These are phyloP conservation scores for Sclerurus mexicanus DNA, from an alignment of 2,113 vertebrate species.

Conservation along the genomic window DNA sequence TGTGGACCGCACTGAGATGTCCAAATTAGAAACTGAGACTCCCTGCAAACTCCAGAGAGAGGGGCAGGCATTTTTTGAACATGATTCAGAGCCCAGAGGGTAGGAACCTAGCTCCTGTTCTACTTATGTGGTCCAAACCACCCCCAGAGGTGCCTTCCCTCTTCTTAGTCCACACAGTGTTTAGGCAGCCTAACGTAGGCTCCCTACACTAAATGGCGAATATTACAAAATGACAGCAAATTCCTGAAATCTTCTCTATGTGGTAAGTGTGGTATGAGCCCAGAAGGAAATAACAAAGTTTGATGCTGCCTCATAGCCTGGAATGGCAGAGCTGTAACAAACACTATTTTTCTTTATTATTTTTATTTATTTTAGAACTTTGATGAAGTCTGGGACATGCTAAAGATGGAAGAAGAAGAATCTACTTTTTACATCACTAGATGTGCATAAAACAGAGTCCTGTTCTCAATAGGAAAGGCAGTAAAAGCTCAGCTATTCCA, in stretches of 20 bases:
- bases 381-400: neutral
- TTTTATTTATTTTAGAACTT: neutral
- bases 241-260: neutral
- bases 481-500: neutral
- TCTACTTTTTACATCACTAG: neutral
- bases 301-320: neutral
- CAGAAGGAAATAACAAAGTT: neutral
- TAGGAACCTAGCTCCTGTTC: slow-evolving; percentile 46
- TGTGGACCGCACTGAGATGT: neutral
- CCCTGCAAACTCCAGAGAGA: slow-evolving; percentile 1
- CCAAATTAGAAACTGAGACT: slow-evolving; percentile 26
- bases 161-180: neutral
- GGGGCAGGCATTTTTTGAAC: neutral
- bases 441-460: neutral
- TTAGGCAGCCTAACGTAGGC: neutral
- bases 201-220: neutral
- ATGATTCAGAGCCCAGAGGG: slow-evolving; percentile 55
- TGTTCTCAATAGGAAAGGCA: neutral
- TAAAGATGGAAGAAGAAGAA: neutral
- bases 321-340: neutral
- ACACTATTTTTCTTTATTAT: neutral
- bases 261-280: neutral
- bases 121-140: slow-evolving; percentile 57
- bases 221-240: slow-evolving; percentile 12
- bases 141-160: slow-evolving; percentile 10